phyloP scores from a whole-genome alignment of 2,888 invertebrate genomes.

The Smittia aterrima region DNA sequence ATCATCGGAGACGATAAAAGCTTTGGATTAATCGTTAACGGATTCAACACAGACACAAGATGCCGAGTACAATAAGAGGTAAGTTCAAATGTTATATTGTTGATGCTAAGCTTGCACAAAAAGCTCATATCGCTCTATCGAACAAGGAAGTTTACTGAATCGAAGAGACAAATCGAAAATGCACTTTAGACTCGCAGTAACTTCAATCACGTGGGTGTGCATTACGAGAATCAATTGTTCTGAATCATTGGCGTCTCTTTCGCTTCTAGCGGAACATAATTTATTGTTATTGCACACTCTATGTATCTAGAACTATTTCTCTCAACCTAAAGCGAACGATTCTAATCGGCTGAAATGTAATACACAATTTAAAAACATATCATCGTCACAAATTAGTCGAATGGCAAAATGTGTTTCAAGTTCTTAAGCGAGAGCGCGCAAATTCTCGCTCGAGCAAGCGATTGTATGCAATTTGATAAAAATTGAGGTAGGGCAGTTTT shows the following conservation, averaged over 20 bases:
- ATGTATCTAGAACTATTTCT: constrained; percentile 9
- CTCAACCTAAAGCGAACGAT: background rate
- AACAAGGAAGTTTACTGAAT: background rate
- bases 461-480: constrained; percentile 38
- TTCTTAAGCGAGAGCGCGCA: background rate
- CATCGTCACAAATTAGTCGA: constrained; percentile 20
- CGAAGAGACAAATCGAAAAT: background rate
- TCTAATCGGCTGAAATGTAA: background rate
- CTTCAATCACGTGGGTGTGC: background rate
- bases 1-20: background rate
- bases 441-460: background rate
- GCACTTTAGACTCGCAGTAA: background rate
- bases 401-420: constrained; percentile 8
- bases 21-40: constrained; percentile 24
- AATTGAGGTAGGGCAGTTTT: constrained; percentile 38
- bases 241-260: background rate
- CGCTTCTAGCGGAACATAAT: background rate
- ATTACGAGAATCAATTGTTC: constrained; percentile 6
- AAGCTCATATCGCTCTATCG: background rate
- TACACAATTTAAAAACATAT: constrained; percentile 17
- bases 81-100: constrained; percentile 38
- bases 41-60: constrained; percentile 42
- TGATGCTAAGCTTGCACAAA: background rate
- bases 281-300: constrained; percentile 1
- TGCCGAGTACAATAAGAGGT: constrained; percentile 47